Base-by-base conservation (phyloP, 2,888 invertebrate genomes). In the Saturnia japonica region DNA sequence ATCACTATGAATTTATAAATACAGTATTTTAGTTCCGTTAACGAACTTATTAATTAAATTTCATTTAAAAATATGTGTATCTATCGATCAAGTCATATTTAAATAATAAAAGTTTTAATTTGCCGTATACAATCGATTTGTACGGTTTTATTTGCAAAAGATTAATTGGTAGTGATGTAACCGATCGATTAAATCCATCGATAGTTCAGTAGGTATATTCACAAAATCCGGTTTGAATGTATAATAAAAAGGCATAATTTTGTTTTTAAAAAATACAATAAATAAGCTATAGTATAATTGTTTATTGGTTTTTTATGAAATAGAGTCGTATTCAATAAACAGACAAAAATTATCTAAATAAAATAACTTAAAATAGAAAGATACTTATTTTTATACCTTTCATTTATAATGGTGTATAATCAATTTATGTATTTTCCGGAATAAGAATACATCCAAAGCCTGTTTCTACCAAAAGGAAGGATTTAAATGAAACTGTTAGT, bases 91-190 rank as follows among this genome's bases (percentile, higher is more conserved):
- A 40, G n/a, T 64, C 64, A 16, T 64, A 64, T 69, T 47, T 82
- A 78, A 83, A 82, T 78, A 83, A 80, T 79, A 86, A 83, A 82
- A 75, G 81, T 82, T 81, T 82, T 70, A 77, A 87, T 82, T 80
- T 73, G 74, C 82, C 87, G 85, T 84, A 80, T 78, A 78, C 75
- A 90, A 90, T 89, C 78, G 83, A 79, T 86, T 85, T 83, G 82
- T 82, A 83, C 80, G 80, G 81, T 81, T 84, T 83, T 88, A 86
- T 89, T 87, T 85, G 87, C 88, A 80, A 87, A 82, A 77, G 74
- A 22, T 81, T 76, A 76, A 74, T 76, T 72, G 75, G 72, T 84
- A 85, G 85, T 78, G 85, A 78, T 81, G 85, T 73, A 77, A 69
- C 9, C 25, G 12, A 12, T 42, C 14, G 12, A 47, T n/a, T 71